Percentiles rank a stretch among this genome's conserved stretches.
Conservation (phyloP, 2,113 vertebrate species). For the Bombycilla garrulus region DNA sequence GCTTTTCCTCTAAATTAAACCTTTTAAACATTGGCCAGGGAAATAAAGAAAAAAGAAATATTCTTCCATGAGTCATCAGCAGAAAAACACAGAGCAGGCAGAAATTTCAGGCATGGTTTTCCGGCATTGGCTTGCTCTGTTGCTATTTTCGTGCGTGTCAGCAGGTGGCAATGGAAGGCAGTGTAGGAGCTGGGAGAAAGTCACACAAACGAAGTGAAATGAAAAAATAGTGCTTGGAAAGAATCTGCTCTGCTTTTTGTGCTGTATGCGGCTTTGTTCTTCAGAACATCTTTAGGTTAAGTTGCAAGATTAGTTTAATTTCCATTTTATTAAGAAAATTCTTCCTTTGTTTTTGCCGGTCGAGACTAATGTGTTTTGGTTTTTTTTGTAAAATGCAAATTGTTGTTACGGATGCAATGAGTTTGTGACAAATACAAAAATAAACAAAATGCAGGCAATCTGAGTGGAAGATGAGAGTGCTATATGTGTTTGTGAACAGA, state of each 20-base stretch:
- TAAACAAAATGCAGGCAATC: neutral
- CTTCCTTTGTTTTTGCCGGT: neutral
- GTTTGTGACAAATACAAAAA: neutral
- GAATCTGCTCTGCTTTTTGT: neutral
- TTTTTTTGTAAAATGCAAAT: neutral
- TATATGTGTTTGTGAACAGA: neutral
- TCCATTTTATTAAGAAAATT: neutral
- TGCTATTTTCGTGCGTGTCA: neutral
- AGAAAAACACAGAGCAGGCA: accelerated
- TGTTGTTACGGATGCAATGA: accelerated
- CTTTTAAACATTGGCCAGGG: neutral
- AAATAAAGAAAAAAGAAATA: accelerated
- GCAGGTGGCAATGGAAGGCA: constrained; percentile 64
- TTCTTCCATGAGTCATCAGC: accelerated
- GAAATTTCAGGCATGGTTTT: neutral
- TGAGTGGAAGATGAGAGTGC: neutral
- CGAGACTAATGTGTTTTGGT: accelerated
- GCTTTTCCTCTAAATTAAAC: neutral
- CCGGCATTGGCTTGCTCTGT: neutral
- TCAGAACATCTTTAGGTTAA: neutral
- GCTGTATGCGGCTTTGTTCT: neutral
- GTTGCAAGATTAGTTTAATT: neutral
- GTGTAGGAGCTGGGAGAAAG: neutral
- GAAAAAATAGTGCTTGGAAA: neutral
- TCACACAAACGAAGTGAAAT: accelerated